phyloP scores from a whole-genome alignment of 2,888 invertebrate genomes.

The Melieria picta region DNA sequence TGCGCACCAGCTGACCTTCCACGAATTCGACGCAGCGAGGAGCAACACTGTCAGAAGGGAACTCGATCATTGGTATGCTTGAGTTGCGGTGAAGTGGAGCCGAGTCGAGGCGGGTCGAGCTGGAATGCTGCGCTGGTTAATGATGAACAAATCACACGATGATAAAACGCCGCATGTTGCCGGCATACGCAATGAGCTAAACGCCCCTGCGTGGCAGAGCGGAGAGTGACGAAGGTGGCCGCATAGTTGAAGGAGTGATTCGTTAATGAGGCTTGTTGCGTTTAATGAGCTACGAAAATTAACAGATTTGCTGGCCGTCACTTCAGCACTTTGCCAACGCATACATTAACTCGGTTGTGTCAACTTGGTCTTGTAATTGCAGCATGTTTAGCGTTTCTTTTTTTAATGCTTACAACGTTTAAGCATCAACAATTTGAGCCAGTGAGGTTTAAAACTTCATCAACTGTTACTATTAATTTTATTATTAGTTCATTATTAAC shows the following conservation, averaged over 20 bases:
- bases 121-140: neutral
- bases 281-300: slow-evolving; percentile 55
- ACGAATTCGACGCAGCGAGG: slow-evolving; percentile 15
- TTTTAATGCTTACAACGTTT: too few species aligned
- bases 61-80: neutral
- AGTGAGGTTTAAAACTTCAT: too few species aligned
- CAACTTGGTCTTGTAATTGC: too few species aligned
- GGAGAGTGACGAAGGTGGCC: neutral
- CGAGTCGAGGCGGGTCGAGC: neutral
- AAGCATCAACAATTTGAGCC: too few species aligned
- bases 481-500: too few species aligned
- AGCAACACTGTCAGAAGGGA: too few species aligned
- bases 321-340: slow-evolving; percentile 41
- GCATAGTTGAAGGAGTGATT: neutral
- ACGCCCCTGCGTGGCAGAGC: neutral
- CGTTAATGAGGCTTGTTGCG: slow-evolving; percentile 9
- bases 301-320: slow-evolving; percentile 56
- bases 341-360: too few species aligned
- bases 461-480: too few species aligned
- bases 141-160: too few species aligned
- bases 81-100: neutral
- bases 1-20: slow-evolving; percentile 32
- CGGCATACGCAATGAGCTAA: neutral
- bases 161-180: neutral
- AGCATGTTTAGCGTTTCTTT: too few species aligned